phyloP scores from a whole-genome alignment of 2,888 invertebrate genomes.

The Dorcus parallelipipedus region DNA sequence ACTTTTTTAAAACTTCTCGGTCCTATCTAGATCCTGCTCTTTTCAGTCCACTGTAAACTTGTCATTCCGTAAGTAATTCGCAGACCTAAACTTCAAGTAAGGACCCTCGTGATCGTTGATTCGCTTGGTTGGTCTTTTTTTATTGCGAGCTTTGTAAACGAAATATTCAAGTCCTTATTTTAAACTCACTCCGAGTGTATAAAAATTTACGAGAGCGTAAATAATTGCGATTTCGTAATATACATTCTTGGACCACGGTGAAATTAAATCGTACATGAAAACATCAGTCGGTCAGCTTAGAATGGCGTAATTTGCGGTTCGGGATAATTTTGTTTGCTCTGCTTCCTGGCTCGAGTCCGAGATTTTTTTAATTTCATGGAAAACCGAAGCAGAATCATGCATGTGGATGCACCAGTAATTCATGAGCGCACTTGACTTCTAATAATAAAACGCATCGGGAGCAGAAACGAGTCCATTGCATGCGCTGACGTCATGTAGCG shows the following conservation, averaged over 20 bases:
- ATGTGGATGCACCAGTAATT: too few species aligned
- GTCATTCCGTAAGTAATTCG: conserved; percentile 18
- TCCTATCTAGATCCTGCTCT: too few species aligned
- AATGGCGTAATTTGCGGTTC: too few species aligned
- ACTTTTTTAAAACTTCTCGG: too few species aligned
- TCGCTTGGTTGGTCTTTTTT: conserved; percentile 34
- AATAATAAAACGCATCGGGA: too few species aligned
- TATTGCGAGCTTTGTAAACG: conserved; percentile 43
- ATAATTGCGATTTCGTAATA: neutral
- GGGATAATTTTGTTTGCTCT: too few species aligned
- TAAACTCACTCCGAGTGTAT: neutral
- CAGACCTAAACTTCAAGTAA: conserved; percentile 24
- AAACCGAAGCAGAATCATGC: too few species aligned
- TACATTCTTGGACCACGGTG: neutral
- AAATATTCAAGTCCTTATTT: conserved; percentile 3
- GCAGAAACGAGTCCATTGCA: neutral
- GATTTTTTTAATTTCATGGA: too few species aligned
- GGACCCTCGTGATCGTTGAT: conserved; percentile 20
- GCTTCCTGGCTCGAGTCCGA: too few species aligned
- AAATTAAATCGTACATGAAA: neutral
- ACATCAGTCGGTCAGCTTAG: too few species aligned
- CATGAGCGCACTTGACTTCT: too few species aligned
- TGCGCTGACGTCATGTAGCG: neutral
- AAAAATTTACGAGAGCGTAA: neutral
- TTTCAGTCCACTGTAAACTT: neutral